Evolutionary conservation across 2,113 vertebrate genomes (phyloP), one percentile per base, ranked within the genome.

Genomic region (Grantiella picta): DNA sequence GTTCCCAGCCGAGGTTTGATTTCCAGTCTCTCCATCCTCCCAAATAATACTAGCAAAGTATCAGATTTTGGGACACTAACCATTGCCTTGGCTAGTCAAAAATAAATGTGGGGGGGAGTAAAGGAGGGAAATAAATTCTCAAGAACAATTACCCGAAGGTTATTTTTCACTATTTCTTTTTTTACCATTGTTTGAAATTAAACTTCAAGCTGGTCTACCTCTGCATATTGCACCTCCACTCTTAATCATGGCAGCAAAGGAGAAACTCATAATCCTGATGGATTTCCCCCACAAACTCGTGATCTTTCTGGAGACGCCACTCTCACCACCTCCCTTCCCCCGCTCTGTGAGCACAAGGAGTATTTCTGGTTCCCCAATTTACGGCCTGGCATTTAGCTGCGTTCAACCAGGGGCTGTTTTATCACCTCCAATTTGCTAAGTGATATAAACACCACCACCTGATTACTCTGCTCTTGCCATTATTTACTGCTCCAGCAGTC

Each of bases 381-480:
- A 92, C 2, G 35, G 82, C 71, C 82, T 75, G 60, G 92, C 79
- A 94, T 95, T 95, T 90, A 93, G 73, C 90, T 60, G 63, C 15
- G 2, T 92, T 94, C 91, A 95, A 86, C 92, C 50, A 82, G 45
- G 31, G 60, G 71, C 71, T 86, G 69, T 82, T 96, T 94, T 95
- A 95, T 90, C 87, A 75, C 93, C 88, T 93, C 87, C 90, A 90
- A 91, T 94, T 93, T 90, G 79, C 92, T 86, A 81, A 94, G 90
- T 70, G 82, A 88, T 94, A 87, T 72, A 94, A 95, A 91, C 94
- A 91, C 22, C 53, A 85, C 28, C 82, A 85, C 75, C 85, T 75
- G 92, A 95, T 94, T 83, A 76, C 76, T 84, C 68, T 5, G 2
- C 44, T 94, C 68, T 36, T 82, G 82, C 73, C 82, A 45, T 90